A percentile compares a stretch with the other conserved stretches of the same genome.
Evolutionary conservation across 2,888 invertebrate species (phyloP).

Genomic region (Torymus auratus): DNA sequence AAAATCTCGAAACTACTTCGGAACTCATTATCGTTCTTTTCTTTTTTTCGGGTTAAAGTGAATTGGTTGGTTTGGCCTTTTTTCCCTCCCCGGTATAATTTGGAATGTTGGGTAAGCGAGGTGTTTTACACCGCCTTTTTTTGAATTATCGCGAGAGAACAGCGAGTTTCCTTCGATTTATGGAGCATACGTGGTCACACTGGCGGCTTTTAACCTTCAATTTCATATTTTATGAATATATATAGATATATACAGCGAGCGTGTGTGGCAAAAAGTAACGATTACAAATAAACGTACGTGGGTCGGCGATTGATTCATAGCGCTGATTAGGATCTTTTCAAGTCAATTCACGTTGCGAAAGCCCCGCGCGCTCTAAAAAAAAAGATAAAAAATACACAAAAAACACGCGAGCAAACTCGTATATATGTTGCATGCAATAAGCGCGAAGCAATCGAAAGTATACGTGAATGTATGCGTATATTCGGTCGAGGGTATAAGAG

Average conservation of each 20-base stretch:
- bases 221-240: slow-evolving; percentile 35
- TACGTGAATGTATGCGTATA: neutral
- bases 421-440: slow-evolving; percentile 29
- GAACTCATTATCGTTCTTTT: slow-evolving; percentile 25
- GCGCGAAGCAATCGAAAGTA: neutral
- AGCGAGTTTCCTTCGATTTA: slow-evolving; percentile 46
- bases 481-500: slow-evolving; percentile 9
- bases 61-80: too few species aligned
- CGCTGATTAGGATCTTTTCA: slow-evolving; percentile 32
- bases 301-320: slow-evolving; percentile 46
- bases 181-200: slow-evolving; percentile 1
- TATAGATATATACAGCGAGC: slow-evolving; percentile 13
- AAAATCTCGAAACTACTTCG: slow-evolving; percentile 39
- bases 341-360: slow-evolving; percentile 38
- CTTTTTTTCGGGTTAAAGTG: neutral
- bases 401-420: neutral
- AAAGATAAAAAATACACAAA: slow-evolving; percentile 23
- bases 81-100: slow-evolving; percentile 7
- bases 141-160: slow-evolving; percentile 41
- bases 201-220: slow-evolving; percentile 33
- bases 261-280: slow-evolving; percentile 10
- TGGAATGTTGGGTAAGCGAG: slow-evolving; percentile 27
- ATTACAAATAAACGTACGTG: slow-evolving; percentile 30
- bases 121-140: slow-evolving; percentile 24
- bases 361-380: neutral